Evolutionary conservation across 2,113 vertebrate genomes (phyloP).

Genomic region (Pluvianellus socialis): DNA sequence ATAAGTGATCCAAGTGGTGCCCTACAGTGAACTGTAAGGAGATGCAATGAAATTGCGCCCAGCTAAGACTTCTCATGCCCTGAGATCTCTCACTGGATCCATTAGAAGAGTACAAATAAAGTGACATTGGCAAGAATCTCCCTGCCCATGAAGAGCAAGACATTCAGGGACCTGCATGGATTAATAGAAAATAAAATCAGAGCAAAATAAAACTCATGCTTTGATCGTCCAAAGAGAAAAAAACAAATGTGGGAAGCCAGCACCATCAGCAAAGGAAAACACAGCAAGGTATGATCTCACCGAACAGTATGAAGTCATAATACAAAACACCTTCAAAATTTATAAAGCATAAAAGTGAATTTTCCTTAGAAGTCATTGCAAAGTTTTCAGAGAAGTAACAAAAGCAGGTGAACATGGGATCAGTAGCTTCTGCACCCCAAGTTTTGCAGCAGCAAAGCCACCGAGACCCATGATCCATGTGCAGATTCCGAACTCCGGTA

Average conservation of each 20-base stretch:
- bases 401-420: background rate
- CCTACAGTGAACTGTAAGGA: background rate
- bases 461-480: background rate
- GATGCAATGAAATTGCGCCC: background rate
- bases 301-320: background rate
- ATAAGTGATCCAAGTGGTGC: background rate
- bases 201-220: background rate
- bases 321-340: background rate
- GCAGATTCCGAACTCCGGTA: background rate
- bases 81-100: background rate
- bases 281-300: background rate
- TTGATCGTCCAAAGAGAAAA: background rate
- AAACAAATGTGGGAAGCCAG: background rate
- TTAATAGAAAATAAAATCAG: background rate
- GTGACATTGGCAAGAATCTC: background rate
- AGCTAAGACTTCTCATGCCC: background rate
- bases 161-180: background rate
- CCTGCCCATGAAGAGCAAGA: background rate
- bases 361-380: background rate
- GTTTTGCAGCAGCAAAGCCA: background rate
- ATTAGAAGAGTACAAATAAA: background rate
- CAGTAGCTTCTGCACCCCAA: background rate
- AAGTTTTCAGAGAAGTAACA: background rate
- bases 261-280: background rate
- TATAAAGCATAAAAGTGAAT: background rate